A percentile compares a stretch with the other conserved stretches of the same genome.
These are phyloP conservation scores for Plodia interpunctella DNA, from an alignment of 1,140 invertebrate species.

Conservation along the genomic window DNA sequence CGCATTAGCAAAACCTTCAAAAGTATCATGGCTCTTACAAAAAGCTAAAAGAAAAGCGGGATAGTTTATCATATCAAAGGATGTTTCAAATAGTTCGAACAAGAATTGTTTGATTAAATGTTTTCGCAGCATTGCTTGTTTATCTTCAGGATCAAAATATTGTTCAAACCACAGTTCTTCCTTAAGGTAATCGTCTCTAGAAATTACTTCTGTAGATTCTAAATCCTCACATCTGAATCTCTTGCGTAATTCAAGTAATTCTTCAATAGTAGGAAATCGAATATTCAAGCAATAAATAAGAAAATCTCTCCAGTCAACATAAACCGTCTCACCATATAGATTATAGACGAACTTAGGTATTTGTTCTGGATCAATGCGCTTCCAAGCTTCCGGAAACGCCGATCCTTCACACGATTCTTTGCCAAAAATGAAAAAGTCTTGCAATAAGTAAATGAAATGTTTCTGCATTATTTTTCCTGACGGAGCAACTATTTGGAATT, in stretches of 20 bases:
- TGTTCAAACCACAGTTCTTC: constrained; percentile 78
- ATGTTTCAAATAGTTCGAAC: constrained; percentile 73
- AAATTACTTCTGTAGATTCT: constrained; percentile 59
- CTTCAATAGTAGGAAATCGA: constrained; percentile 68
- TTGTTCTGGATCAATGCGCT: constrained; percentile 63
- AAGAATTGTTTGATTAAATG: constrained; percentile 75
- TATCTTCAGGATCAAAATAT: constrained; percentile 43
- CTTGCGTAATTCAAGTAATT: constrained; percentile 70
- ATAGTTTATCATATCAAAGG: constrained; percentile 76
- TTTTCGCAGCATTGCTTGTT: constrained; percentile 43
- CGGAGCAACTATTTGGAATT: constrained; percentile 75
- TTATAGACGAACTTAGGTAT: constrained; percentile 64
- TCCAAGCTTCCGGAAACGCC: constrained; percentile 75
- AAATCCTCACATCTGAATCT: constrained; percentile 67
- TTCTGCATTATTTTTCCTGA: constrained; percentile 72
- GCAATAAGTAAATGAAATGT: constrained; percentile 76
- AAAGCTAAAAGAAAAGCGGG: constrained; percentile 78
- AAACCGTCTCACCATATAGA: constrained; percentile 73
- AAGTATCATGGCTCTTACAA: constrained; percentile 76
- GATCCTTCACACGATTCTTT: constrained; percentile 66
- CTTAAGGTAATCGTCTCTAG: constrained; percentile 52
- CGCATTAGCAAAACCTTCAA: constrained; percentile 77
- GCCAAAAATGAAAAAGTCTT: constrained; percentile 75
- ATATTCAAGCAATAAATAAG: constrained; percentile 78
- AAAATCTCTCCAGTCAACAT: constrained; percentile 81